phyloP scores from a whole-genome alignment of 2,888 invertebrate genomes.

The Lacanobia wlatinum region DNA sequence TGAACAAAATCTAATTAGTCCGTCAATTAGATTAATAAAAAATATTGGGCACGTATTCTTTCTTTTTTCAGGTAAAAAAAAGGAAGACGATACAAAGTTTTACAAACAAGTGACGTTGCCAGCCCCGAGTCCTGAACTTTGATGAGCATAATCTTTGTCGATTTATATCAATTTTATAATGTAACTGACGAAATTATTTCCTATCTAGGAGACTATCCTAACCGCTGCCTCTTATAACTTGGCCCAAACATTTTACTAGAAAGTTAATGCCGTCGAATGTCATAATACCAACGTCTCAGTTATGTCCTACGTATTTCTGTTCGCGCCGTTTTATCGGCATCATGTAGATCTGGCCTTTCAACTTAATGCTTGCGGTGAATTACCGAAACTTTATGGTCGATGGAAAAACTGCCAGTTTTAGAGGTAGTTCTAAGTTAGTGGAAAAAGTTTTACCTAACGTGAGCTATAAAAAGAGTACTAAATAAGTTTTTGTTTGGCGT shows the following conservation, averaged over 20 bases:
- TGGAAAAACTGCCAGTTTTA: constrained; percentile 12
- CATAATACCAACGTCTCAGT: constrained; percentile 73
- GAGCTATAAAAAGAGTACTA: not conserved
- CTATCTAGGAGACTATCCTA: too few species aligned
- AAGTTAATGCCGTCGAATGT: constrained; percentile 73
- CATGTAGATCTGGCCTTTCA: constrained; percentile 51
- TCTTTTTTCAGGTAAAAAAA: too few species aligned
- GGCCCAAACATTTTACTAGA: constrained; percentile 55
- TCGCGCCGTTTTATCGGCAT: constrained; percentile 63
- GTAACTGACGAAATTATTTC: too few species aligned
- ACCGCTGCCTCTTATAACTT: constrained; percentile 10
- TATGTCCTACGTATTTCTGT: constrained; percentile 64
- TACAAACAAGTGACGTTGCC: too few species aligned
- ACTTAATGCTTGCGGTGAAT: constrained; percentile 34
- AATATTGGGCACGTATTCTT: too few species aligned
- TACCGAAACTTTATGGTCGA: constrained; percentile 32
- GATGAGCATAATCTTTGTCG: too few species aligned
- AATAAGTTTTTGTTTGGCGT: not conserved
- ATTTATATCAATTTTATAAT: too few species aligned
- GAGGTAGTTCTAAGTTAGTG: constrained; percentile 1
- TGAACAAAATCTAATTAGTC: too few species aligned
- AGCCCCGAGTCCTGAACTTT: too few species aligned
- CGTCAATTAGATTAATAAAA: too few species aligned
- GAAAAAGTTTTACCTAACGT: constrained; percentile 6
- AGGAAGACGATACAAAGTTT: too few species aligned